phyloP scores from a whole-genome alignment of 2,888 invertebrate species.

The Hyposoter dolosus region DNA sequence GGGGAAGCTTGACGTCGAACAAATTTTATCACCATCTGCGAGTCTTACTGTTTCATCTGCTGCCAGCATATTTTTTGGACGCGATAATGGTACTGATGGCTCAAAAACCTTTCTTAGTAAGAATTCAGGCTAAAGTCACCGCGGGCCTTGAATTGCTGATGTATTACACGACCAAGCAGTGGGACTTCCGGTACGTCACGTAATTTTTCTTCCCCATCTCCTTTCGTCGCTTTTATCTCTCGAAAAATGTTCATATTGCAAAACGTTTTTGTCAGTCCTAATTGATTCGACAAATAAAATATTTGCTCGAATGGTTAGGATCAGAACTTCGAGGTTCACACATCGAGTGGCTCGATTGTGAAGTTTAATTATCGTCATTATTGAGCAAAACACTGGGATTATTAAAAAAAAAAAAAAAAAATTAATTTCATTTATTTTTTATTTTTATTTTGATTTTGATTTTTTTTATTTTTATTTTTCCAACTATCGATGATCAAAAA shows the following conservation, averaged over 20 bases:
- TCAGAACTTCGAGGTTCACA: background rate
- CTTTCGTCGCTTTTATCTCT: background rate
- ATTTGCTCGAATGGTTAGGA: background rate
- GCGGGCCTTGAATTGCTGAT: conserved; percentile 89
- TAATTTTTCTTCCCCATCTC: conserved; percentile 18
- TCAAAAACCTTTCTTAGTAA: conserved; percentile 91
- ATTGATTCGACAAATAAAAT: background rate
- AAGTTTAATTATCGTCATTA: background rate
- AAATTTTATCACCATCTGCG: conserved; percentile 88
- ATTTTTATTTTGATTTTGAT: too few species aligned
- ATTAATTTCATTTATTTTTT: too few species aligned
- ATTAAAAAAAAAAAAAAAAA: too few species aligned
- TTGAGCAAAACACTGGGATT: too few species aligned
- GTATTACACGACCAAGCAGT: conserved; percentile 93
- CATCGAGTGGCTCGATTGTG: background rate
- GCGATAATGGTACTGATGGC: conserved; percentile 88
- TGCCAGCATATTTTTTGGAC: conserved; percentile 93
- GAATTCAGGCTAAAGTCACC: conserved; percentile 87
- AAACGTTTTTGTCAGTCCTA: background rate
- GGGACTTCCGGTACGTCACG: conserved; percentile 88
- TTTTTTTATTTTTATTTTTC: too few species aligned
- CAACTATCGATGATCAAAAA: too few species aligned
- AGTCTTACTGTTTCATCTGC: conserved; percentile 89
- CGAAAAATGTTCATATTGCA: background rate
- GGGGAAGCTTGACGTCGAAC: conserved; percentile 90